A percentile compares a stretch with the other conserved stretches of the same genome.
phyloP scores from a whole-genome alignment of 2,888 invertebrate species.

The Eilema sororculum region DNA sequence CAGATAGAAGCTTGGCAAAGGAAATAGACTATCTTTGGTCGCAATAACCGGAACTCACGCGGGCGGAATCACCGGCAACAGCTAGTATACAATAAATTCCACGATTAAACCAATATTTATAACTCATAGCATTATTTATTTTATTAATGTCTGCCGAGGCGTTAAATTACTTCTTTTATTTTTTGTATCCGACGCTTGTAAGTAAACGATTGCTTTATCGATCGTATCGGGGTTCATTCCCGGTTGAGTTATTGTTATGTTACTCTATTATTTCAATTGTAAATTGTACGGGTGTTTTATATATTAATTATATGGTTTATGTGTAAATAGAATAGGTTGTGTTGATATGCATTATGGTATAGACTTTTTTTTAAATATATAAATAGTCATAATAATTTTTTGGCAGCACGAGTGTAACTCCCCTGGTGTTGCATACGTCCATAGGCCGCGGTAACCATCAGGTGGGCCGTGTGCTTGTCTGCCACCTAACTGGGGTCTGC shows the following conservation, averaged over 20 bases:
- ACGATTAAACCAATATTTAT: constrained; percentile 5
- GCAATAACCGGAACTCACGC: neutral
- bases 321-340: neutral
- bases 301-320: neutral
- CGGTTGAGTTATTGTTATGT: constrained; percentile 33
- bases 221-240: constrained; percentile 42
- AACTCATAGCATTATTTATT: constrained; percentile 61
- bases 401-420: no score
- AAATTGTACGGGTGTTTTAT: neutral
- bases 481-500: no score
- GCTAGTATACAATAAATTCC: neutral
- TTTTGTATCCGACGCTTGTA: constrained; percentile 29
- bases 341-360: no score
- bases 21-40: no score
- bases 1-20: no score
- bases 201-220: constrained; percentile 35
- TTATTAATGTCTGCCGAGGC: constrained; percentile 51
- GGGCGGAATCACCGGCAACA: neutral
- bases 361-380: no score
- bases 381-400: no score
- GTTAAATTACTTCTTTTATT: constrained; percentile 53
- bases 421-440: no score
- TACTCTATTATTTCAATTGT: constrained; percentile 34
- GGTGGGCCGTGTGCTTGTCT: no score
- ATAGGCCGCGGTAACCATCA: no score